Conservation (phyloP, 30 jellyfish, hydroid and myxozoan genomes). For the Chrysaora quinquecirrha region DNA sequence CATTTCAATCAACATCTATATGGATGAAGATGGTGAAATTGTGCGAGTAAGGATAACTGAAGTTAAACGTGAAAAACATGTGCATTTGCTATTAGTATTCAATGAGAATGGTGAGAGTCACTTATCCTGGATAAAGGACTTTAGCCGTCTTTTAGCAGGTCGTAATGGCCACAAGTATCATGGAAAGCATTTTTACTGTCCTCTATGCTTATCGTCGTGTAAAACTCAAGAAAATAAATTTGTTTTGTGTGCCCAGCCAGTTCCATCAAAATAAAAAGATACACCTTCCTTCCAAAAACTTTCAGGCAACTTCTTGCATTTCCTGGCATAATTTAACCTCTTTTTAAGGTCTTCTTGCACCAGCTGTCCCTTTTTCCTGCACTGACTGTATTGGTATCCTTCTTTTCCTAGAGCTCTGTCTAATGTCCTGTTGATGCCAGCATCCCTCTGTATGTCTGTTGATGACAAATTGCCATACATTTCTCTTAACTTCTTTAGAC, state of each 20-base stretch:
- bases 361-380: constrained; percentile 29
- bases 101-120: no score
- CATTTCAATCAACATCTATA: no score
- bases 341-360: constrained; percentile 28
- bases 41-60: no score
- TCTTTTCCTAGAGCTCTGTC: constrained; percentile 16
- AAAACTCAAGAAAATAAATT: no score
- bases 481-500: constrained; percentile 25
- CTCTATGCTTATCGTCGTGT: no score
- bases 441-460: constrained; percentile 9
- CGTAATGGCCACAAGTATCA: no score
- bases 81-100: no score
- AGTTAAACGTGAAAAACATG: no score
- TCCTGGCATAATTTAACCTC: constrained; percentile 15
- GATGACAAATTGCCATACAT: constrained; percentile 23
- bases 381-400: constrained; percentile 13
- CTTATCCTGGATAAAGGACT: no score
- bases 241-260: constrained; percentile 36
- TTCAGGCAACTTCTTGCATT: constrained; percentile 18
- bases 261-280: constrained; percentile 36
- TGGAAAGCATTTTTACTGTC: no score
- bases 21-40: no score
- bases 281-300: constrained; percentile 36
- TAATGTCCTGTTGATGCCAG: constrained; percentile 21
- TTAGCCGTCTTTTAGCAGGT: no score